Percentiles rank a stretch among this genome's conserved stretches.
phyloP scores from a whole-genome alignment of 2,113 vertebrate genomes.

The Thermophis baileyi region DNA sequence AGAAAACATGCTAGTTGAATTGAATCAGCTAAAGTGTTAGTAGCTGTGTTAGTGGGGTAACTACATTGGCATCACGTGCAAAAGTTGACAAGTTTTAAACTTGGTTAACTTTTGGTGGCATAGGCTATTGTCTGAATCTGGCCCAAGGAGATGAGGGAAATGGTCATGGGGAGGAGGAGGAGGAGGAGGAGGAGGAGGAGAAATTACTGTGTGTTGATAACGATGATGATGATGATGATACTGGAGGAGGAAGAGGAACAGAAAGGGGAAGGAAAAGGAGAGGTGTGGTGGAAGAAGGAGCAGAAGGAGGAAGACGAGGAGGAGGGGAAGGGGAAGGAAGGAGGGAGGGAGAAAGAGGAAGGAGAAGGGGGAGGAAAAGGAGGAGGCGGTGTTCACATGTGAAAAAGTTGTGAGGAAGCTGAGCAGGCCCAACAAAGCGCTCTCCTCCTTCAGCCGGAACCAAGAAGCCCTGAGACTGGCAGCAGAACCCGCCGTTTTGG shows the following conservation, averaged over 20 bases:
- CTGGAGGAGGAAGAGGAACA: no score
- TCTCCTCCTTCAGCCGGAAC: background rate
- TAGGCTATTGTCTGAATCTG: background rate
- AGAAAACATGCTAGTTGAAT: background rate
- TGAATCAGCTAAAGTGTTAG: background rate
- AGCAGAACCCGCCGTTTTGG: background rate
- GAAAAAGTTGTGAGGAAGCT: background rate
- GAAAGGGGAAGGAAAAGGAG: no score
- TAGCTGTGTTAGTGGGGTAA: background rate
- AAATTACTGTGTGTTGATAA: no score
- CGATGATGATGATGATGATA: no score
- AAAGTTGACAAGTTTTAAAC: background rate
- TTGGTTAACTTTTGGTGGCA: background rate
- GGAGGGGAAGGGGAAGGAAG: fast-evolving
- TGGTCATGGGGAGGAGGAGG: background rate
- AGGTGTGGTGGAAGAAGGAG: background rate
- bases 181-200: no score
- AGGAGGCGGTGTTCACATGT: background rate
- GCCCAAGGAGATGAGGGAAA: background rate
- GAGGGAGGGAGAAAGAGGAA: background rate
- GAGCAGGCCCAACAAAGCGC: background rate
- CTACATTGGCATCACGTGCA: background rate
- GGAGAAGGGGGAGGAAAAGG: no score
- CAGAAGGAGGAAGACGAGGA: background rate
- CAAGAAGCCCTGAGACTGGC: background rate